Conservation (phyloP, 2,113 vertebrate species). For the Falco punctatus region DNA sequence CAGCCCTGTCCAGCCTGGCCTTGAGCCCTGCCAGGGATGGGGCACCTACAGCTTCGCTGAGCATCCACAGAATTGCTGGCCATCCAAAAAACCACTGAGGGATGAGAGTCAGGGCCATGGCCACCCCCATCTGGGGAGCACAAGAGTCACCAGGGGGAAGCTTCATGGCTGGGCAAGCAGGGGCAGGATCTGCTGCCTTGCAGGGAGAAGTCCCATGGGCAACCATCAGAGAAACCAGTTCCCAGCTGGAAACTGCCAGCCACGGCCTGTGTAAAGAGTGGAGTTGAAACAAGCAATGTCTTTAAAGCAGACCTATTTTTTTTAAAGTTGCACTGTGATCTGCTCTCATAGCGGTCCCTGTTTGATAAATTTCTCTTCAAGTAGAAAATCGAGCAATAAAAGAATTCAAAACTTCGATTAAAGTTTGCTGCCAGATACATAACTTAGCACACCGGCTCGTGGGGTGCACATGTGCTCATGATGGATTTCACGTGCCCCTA, state of each 20-base stretch:
- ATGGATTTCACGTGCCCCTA: neutral
- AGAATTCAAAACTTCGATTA: neutral
- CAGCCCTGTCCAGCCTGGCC: too few relatives aligned
- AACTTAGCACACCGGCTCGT: neutral
- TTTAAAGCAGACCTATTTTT: neutral
- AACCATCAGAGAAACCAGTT: neutral
- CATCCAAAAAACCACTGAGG: neutral
- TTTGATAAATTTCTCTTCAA: neutral
- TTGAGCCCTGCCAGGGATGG: too few relatives aligned
- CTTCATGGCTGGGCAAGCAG: accelerated
- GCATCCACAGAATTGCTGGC: too few relatives aligned
- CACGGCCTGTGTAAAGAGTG: neutral
- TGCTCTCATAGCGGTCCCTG: neutral
- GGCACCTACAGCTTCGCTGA: too few relatives aligned
- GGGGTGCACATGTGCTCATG: accelerated
- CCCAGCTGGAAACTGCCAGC: neutral
- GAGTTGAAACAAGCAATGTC: neutral
- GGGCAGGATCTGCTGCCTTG: neutral
- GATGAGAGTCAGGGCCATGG: neutral
- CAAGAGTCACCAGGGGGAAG: neutral
- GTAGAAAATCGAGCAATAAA: neutral
- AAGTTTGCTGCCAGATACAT: neutral
- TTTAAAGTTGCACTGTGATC: neutral
- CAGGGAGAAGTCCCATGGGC: neutral
- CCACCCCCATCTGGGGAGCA: neutral